A percentile compares a stretch with the other conserved stretches of the same genome.
Conservation (phyloP, 2,113 vertebrate species). For the Lamprologus ornatipinnis region DNA sequence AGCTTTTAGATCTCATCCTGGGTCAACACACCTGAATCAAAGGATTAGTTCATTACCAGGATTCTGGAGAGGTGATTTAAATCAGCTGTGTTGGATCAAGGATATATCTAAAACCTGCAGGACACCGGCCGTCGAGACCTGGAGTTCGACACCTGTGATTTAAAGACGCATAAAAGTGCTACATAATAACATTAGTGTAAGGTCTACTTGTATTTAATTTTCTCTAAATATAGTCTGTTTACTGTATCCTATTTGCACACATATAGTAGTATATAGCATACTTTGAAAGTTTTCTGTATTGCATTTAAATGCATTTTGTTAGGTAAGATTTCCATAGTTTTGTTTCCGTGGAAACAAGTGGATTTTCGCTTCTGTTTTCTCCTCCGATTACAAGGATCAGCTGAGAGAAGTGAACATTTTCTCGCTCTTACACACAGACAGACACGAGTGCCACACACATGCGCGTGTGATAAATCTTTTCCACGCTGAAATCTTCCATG, state of each 20-base stretch:
- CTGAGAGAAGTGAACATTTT: background rate
- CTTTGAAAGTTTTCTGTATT: background rate
- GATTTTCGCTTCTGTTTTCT: conserved; percentile 41
- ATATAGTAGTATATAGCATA: background rate
- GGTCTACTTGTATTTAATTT: background rate
- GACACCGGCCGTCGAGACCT: accelerated
- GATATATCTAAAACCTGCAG: background rate
- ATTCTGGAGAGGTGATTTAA: background rate
- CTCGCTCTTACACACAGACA: background rate
- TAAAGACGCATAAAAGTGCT: background rate
- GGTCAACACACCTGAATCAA: background rate
- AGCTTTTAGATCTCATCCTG: background rate
- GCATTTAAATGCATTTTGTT: background rate
- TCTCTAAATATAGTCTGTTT: background rate
- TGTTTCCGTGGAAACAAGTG: background rate
- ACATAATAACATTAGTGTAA: background rate
- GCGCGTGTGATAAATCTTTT: background rate
- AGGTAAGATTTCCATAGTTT: background rate
- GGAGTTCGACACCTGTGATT: background rate
- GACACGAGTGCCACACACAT: background rate
- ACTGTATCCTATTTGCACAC: background rate
- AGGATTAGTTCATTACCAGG: background rate
- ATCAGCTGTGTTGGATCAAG: background rate
- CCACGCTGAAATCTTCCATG: background rate
- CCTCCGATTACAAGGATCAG: background rate